Conservation (phyloP, 92 coral and sea anemone genomes). For the Epizoanthus ramosus region DNA sequence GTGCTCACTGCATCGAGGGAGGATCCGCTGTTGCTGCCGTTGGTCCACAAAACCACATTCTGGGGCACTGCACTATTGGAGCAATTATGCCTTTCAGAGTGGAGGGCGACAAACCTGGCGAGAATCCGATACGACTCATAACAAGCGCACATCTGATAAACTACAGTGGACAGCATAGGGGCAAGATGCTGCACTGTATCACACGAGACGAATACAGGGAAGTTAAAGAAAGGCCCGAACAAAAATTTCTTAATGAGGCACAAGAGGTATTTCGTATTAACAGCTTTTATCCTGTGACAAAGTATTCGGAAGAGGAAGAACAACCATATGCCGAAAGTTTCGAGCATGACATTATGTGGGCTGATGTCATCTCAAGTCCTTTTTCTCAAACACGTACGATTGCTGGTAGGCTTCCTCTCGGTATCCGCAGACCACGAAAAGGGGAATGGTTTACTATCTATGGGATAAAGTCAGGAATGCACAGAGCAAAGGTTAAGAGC, state of each 20-base stretch:
- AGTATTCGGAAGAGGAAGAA: background rate
- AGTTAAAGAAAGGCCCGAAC: background rate
- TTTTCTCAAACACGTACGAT: background rate
- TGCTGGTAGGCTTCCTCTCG: too few relatives aligned
- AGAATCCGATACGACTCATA: background rate
- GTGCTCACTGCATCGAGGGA: background rate
- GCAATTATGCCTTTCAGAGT: background rate
- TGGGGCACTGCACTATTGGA: background rate
- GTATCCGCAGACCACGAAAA: too few relatives aligned
- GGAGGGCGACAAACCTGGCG: background rate
- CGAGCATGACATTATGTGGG: conserved; percentile 4
- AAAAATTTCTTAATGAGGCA: background rate
- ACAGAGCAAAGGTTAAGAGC: too few relatives aligned
- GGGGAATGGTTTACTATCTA: too few relatives aligned
- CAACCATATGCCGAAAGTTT: background rate
- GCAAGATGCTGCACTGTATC: background rate
- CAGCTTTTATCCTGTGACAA: background rate
- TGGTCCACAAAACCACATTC: background rate
- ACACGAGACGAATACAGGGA: background rate
- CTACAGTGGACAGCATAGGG: background rate
- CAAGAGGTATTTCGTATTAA: background rate
- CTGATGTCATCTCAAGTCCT: background rate
- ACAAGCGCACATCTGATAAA: too few relatives aligned
- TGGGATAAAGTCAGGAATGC: too few relatives aligned
- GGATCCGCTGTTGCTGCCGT: background rate